Evolutionary conservation across 2,888 invertebrate genomes (phyloP).

Genomic region (Xestia sexstrigata): DNA sequence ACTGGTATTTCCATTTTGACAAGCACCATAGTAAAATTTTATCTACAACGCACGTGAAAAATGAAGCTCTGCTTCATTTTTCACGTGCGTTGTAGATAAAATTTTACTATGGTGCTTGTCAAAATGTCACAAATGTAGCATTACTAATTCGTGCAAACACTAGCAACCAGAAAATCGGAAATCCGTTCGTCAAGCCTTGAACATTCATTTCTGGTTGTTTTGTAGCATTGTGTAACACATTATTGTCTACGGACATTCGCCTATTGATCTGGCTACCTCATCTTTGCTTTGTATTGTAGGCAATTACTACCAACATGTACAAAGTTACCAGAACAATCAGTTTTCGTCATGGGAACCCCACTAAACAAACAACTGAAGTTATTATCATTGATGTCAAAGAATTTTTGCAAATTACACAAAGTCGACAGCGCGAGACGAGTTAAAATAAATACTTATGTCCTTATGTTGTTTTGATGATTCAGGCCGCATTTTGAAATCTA

Average conservation of each 20-base stretch:
- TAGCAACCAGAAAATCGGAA: conserved; percentile 14
- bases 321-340: conserved; percentile 36
- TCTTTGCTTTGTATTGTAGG: conserved; percentile 23
- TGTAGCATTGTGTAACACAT: conserved; percentile 25
- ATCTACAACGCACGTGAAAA: no score
- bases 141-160: background rate
- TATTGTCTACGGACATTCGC: conserved; percentile 2
- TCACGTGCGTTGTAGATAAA: background rate
- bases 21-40: no score
- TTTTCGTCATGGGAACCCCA: conserved; percentile 52
- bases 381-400: conserved; percentile 44
- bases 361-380: conserved; percentile 23
- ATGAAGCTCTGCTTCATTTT: background rate
- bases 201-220: conserved; percentile 21
- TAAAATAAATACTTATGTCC: conserved; percentile 25
- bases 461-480: conserved; percentile 19
- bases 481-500: background rate
- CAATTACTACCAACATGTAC: conserved; percentile 2
- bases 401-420: conserved; percentile 49
- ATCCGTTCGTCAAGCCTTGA: conserved; percentile 22
- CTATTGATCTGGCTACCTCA: background rate
- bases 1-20: background rate
- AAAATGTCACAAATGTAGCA: background rate
- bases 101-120: background rate
- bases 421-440: conserved; percentile 34